phyloP scores from a whole-genome alignment of 1,140 invertebrate genomes.

The Formica selysi region DNA sequence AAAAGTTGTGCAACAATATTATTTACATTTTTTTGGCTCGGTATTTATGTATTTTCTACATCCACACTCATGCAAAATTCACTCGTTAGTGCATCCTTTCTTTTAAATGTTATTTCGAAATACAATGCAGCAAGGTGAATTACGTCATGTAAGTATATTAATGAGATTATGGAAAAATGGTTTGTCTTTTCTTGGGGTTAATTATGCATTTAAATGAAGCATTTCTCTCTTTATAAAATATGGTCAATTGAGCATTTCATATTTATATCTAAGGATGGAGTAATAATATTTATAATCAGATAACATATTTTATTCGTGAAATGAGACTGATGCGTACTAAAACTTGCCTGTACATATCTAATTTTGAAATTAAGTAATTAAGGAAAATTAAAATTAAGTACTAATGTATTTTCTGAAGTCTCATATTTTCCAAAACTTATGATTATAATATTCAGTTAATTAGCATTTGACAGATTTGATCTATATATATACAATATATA shows the following conservation, averaged over 20 bases:
- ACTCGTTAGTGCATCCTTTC: slow-evolving; percentile 46
- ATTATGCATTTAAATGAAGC: slow-evolving; percentile 5
- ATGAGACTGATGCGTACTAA: background rate
- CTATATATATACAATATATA: too few species aligned
- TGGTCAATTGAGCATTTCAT: background rate
- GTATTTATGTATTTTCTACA: slow-evolving; percentile 33
- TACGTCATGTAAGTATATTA: slow-evolving; percentile 18
- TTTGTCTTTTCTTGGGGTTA: background rate
- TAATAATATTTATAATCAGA: background rate
- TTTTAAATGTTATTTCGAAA: slow-evolving; percentile 28
- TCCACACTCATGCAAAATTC: slow-evolving; percentile 57
- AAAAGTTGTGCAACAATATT: slow-evolving; percentile 25
- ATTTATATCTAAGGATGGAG: background rate
- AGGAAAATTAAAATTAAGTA: background rate
- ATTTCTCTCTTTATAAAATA: background rate
- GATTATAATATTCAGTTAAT: background rate
- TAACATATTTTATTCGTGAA: background rate
- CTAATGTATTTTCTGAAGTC: background rate
- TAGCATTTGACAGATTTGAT: background rate
- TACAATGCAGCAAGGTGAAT: slow-evolving; percentile 9
- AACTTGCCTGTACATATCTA: background rate
- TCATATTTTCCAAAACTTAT: background rate
- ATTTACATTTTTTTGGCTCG: slow-evolving; percentile 30
- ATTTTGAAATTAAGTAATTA: background rate
- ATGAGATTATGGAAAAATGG: background rate